Evolutionary conservation across 2,113 vertebrate genomes (phyloP), one percentile per base, ranked within the genome.

Genomic region (Lamprotornis superbus): DNA sequence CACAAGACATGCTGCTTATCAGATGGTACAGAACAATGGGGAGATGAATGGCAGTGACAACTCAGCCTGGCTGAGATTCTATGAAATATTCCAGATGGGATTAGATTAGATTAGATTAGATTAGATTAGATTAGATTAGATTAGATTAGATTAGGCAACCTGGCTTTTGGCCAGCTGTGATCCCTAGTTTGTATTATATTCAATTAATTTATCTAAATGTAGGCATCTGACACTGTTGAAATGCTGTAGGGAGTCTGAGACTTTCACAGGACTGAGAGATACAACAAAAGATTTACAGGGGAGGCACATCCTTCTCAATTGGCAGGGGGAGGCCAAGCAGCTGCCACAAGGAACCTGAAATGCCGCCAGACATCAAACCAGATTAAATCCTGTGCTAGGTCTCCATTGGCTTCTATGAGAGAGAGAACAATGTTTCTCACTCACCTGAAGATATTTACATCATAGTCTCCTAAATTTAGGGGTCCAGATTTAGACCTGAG

Each of bases 251-350:
- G 19, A 65, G 5, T 44, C 30, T 60, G 14, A 77, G 30, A 23
- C 9, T 56, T 80, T 15, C 23, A 47, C 35, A 65, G 37, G 7
- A 40, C 20, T 50, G 23, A 39, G 69, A 82, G 21, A 53, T 28
- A 28, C 2, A 44, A 9, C 11, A 52, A 12, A 60, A 12, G 23
- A 11, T 1, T 71, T 35, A 49, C 7, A 60, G 27, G 16, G 65
- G 6, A 50, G 2, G 12, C 17, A 8, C 3, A 4, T 44, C 19
- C 30, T 78, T 55, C 42, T 67, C 35, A 67, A 1, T 0, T 33
- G 63, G 21, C 57, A 92, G 6, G 18, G 18, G 6, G 13, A 83
- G 30, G 27, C 18, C 57, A 76, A 37, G 39, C 12, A 88, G 27
- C 11, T 76, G 16, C n/a, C 40, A 18, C 23, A 71, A 82, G 8